phyloP scores from a whole-genome alignment of 2,113 vertebrate genomes.

The Xiphorhynchus elegans region DNA sequence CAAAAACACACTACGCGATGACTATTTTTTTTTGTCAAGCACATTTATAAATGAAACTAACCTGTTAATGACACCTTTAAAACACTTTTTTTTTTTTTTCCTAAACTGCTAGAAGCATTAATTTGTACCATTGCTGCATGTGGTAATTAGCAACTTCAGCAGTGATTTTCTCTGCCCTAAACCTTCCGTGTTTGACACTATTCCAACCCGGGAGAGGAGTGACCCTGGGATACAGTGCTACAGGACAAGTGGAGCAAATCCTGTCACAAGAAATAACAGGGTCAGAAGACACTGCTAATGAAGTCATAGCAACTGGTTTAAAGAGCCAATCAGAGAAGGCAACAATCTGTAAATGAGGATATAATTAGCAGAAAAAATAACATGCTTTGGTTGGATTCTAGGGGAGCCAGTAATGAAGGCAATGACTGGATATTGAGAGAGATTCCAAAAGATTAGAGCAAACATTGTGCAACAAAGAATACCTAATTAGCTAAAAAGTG shows the following conservation, averaged over 20 bases:
- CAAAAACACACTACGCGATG: conserved; percentile 6
- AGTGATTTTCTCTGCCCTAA: conserved; percentile 63
- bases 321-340: conserved; percentile 82
- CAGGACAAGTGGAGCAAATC: conserved; percentile 80
- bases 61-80: conserved; percentile 78
- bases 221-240: conserved; percentile 79
- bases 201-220: conserved; percentile 74
- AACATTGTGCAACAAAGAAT: conserved; percentile 83
- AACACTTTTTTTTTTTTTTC: conserved; percentile 59
- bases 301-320: conserved; percentile 85
- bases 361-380: conserved; percentile 88
- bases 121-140: conserved; percentile 70
- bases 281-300: conserved; percentile 85
- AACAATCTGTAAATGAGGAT: conserved; percentile 86
- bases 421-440: conserved; percentile 81
- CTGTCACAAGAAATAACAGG: conserved; percentile 87
- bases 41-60: conserved; percentile 76
- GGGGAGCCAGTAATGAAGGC: conserved; percentile 78
- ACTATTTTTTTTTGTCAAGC: background rate
- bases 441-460: conserved; percentile 84
- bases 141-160: conserved; percentile 71
- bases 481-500: conserved; percentile 84
- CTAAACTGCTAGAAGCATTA: conserved; percentile 47
- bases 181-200: conserved; percentile 73
- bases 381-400: conserved; percentile 80